Base-by-base conservation (phyloP, 2,797 vertebrate species). In the Luscinia megarhynchos region DNA sequence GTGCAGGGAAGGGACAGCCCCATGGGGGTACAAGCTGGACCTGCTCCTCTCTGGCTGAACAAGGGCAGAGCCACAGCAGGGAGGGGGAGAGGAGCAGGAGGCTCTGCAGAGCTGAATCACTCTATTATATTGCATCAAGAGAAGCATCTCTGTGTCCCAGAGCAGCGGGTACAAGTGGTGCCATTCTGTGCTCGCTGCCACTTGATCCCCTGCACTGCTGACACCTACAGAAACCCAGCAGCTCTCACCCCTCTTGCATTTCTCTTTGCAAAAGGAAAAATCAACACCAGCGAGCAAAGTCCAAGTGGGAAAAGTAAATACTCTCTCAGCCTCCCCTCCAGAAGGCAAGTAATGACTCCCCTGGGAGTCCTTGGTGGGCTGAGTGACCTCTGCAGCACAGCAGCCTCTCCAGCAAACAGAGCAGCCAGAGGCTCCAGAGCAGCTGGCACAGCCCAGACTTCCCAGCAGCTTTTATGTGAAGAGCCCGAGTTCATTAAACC, bases 101-200 rank as follows among this genome's bases (percentile, higher is more conserved):
- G 83, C 63, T 36, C 66, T 0, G 2, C 22, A 14, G 72, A 83
- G 64, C 84, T 96, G 91, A 95, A 96, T 96, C 59, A 45, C 94
- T 84, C 78, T 89, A 82, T 96, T 95, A 83, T 94, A 45, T 3
- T 0, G 38, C 32, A 26, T 17, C 89, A 41, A 93, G 87, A 96
- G 84, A 96, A 76, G 70, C 89, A 84, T 79, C 78, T 79, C 92
- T 93, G 93, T 90, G 92, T 73, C 30, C 5, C 9, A 73, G 72
- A 58, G 84, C 17, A 0, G 85, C 0, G 43, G 76, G 90, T 57
- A 96, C 92, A 92, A 45, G 59, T 3, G 0, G 48, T 73, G 84
- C 92, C 93, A 48, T 88, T 90, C 57, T 75, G 77, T 64, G 36
- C 89, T 69, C 6, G 0, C 76, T 84, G 69, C 55, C 68, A 89